Percentiles rank a stretch among this genome's conserved stretches.
Conservation (phyloP, 2,797 vertebrate genomes). For the Pseudotriccus pelzelni region DNA sequence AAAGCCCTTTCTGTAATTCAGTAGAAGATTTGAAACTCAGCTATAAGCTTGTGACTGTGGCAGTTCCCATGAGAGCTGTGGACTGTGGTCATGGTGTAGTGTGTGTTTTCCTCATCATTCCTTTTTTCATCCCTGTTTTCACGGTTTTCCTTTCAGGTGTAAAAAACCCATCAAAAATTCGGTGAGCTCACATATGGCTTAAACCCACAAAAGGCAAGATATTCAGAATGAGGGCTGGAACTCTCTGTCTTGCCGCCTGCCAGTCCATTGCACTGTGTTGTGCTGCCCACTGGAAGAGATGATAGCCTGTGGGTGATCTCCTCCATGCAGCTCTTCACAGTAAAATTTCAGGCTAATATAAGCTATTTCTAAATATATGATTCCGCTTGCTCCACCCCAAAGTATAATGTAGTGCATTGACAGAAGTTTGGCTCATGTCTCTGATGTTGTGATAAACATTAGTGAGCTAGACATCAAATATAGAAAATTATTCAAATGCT, state of each 20-base stretch:
- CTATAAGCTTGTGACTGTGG: neutral
- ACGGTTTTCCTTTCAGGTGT: neutral
- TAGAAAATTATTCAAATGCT: neutral
- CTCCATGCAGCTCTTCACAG: neutral
- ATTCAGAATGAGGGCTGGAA: neutral
- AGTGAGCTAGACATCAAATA: neutral
- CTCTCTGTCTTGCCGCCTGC: neutral
- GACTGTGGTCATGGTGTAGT: neutral
- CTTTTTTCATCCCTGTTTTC: neutral
- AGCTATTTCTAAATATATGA: neutral
- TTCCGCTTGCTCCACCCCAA: neutral
- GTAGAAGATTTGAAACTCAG: slow-evolving; percentile 7
- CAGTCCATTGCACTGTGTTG: neutral
- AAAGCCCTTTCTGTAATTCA: slow-evolving; percentile 2
- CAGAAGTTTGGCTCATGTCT: neutral
- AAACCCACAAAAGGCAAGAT: neutral
- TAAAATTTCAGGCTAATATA: neutral
- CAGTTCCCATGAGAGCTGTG: fast-evolving
- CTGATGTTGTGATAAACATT: neutral
- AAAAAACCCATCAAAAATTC: neutral
- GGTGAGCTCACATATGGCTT: neutral
- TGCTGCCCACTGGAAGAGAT: neutral
- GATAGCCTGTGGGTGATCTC: neutral
- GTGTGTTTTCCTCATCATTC: neutral
- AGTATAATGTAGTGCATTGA: neutral